Conservation (phyloP, 1,140 invertebrate genomes). For the Chironomus tepperi region DNA sequence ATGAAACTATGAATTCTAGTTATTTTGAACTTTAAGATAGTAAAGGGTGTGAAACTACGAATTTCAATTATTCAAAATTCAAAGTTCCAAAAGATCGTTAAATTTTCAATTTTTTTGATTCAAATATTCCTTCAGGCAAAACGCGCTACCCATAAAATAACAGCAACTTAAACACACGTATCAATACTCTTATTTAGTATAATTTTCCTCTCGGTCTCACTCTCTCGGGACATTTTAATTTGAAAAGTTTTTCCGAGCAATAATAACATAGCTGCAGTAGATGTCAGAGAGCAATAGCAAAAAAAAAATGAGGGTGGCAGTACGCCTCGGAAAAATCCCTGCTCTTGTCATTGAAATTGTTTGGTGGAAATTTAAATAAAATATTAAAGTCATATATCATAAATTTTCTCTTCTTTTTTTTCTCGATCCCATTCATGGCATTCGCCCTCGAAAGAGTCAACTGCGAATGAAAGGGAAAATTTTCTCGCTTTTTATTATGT, state of each 20-base stretch:
- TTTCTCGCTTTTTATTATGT: constrained; percentile 1
- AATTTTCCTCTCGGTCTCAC: not conserved
- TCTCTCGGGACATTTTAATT: constrained; percentile 23
- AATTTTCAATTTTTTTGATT: no score
- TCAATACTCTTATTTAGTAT: not conserved
- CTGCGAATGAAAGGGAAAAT: constrained; percentile 6
- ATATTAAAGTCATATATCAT: constrained; percentile 23
- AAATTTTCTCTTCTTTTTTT: not conserved
- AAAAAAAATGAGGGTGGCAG: not conserved
- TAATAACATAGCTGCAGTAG: constrained; percentile 1
- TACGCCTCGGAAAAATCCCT: not conserved
- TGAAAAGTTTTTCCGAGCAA: constrained; percentile 15
- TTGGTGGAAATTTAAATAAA: not conserved
- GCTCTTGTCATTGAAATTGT: constrained; percentile 3
- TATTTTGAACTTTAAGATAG: no score
- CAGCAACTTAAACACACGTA: not conserved
- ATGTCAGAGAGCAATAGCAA: not conserved
- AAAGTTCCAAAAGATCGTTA: no score
- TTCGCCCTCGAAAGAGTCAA: not conserved
- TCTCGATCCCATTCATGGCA: not conserved
- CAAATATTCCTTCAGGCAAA: no score
- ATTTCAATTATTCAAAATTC: no score
- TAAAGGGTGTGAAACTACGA: no score
- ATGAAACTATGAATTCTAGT: no score
- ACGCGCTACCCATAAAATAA: no score